Percentiles rank a stretch among this genome's conserved stretches.
Evolutionary conservation across 2,113 vertebrate species (phyloP).

Genomic region (Leucoraja erinaceus): DNA sequence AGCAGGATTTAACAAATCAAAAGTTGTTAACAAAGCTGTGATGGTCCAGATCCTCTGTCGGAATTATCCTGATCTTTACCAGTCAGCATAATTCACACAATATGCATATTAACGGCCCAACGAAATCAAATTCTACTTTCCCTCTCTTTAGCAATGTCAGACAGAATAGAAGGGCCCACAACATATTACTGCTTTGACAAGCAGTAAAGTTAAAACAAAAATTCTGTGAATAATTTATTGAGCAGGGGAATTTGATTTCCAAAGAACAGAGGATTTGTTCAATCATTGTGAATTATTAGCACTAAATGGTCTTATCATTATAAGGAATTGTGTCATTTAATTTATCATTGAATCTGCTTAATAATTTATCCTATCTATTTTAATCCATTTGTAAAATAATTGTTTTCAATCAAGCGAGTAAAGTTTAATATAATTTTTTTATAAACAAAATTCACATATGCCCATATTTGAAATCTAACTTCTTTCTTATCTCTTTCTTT

Average conservation of each 20-base stretch:
- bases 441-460: background rate
- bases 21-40: background rate
- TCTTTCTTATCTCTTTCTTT: slow-evolving; percentile 22
- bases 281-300: background rate
- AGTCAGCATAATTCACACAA: no score
- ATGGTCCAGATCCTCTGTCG: background rate
- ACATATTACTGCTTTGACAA: background rate
- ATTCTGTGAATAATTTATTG: background rate
- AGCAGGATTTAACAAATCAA: background rate
- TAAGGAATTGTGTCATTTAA: background rate
- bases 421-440: background rate
- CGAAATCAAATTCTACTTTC: background rate
- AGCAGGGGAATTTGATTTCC: background rate
- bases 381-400: background rate
- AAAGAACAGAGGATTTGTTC: slow-evolving; percentile 12
- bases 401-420: background rate
- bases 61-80: background rate
- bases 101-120: background rate
- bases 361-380: background rate
- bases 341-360: background rate
- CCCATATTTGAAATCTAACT: background rate
- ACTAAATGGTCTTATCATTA: background rate
- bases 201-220: background rate
- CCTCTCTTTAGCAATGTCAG: background rate
- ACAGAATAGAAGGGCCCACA: background rate